Base-by-base conservation (phyloP, 2,113 vertebrate genomes). In the Phoxinus phoxinus region DNA sequence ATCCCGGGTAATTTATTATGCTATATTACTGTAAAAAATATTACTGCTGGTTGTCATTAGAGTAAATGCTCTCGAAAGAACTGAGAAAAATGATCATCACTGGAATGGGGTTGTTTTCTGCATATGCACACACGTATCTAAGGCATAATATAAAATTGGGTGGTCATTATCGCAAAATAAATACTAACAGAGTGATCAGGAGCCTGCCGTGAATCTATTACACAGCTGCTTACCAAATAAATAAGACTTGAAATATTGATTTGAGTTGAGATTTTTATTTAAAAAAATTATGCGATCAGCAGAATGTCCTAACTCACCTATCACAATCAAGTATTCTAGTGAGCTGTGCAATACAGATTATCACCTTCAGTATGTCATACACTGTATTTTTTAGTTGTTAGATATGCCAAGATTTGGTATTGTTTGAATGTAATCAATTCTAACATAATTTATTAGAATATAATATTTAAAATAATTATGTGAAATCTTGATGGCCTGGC, bases 41-140 rank as follows among this genome's bases (percentile, higher is more conserved):
- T 84, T 65, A 76, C 82, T 85, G 86, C 74, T 83, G 30, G 15
- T 61, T 78, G 63, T 75, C 32, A 82, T 87, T 86, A 32, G 84
- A 51, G 30, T 82, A 84, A 87, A 89, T 85, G 74, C 46, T 81
- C 51, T 51, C 76, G 77, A 84, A 85, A 84, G 81, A 84, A 37
- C 13, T 23, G 17, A 27, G 41, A 87, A 74, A 78, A 73, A 75
- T 6, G 0, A 77, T 59, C 56, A 11, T 23, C 8, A 8, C 63
- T 61, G 51, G 30, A 67, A 67, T 27, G 35, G 19, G 8, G 23
- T 8, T 2, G 15, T 58, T 46, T 74, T 74, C 41, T 74, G 12
- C 71, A 74, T 13, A 4, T 51, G 61, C 13, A 9, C 35, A 71
- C 37, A 48, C 48, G 59, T 35, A 59, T 79, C 32, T 46, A 37